Base-by-base conservation (phyloP, 2,888 invertebrate species). In the Physocephala rufipes region DNA sequence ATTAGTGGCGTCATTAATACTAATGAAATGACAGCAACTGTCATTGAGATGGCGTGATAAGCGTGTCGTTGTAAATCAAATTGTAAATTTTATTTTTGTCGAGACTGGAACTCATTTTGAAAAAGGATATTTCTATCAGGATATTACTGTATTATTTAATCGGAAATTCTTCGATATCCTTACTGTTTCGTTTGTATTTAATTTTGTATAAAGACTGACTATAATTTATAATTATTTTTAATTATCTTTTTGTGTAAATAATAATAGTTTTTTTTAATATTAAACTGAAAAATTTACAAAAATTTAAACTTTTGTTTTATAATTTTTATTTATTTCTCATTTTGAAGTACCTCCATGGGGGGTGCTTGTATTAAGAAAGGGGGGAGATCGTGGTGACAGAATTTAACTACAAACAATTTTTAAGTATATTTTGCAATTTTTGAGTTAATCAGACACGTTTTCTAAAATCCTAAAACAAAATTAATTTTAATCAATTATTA, bases 31-130 rank as follows among this genome's bases (percentile, higher is more conserved):
- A 21, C n/a, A 21, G 53, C 36, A 7, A 15, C 58, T 74, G 77
- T 80, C 75, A 78, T 79, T 73, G 77, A 79, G 77, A 77, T 77
- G 74, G 79, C 80, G 82, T 81, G 80, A 81, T 82, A 19, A 9
- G 58, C 55, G 19, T n/a, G n/a, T 30, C 16, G 2, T 24, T 7
- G 45, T 63, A 70, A 63, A 36, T n/a, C 53, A n/a, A 55, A 21
- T 15, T 26, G 19, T 24, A 43, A 19, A 21, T 26, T 4, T 62
- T 28, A n/a, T 26, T 51, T n/a, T n/a, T n/a, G 21, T 30, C n/a
- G 13, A 55, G 19, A 1, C 15, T 15, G 55, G 26, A 24, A 55
- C 15, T 24, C 3, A 53, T 9, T 21, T 26, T 26, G 24, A 15
- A 55, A 26, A 55, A 55, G 28, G 28, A 26, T 55, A 55, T 19